Base-by-base conservation (phyloP, 2,113 vertebrate species). In the Festucalex cinctus region DNA sequence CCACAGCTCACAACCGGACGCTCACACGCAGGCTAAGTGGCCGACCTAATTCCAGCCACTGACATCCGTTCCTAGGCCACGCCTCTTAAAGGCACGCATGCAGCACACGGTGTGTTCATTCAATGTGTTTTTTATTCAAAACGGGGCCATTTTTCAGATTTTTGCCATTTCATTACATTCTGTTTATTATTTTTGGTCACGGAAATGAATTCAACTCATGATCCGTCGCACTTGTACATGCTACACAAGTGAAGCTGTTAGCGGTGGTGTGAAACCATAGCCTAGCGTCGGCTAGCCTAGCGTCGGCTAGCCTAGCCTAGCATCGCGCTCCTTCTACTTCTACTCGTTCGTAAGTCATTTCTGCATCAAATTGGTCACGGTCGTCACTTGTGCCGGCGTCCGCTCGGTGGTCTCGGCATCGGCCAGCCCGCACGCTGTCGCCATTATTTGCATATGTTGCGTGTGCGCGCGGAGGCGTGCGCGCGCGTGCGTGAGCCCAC, bases 401-500 rank as follows among this genome's bases (percentile, higher is more conserved):
- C 56, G 76, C 71, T 65, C 75, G 80, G 70, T 86, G 77, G 76
- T 82, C 68, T 70, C 66, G 22, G 54, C 77, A 64, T 72, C 65
- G 69, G 54, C 41, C 58, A 49, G 70, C 61, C 28, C 37, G 66
- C 64, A 73, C 32, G 78, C 66, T 75, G 63, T 79, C 68, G 67
- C 66, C 44, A 9, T 0, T 76, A 70, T 78, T 72, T 79, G 71
- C 28, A 49, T 73, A 22, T 66, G 39, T 17, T 71, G 41, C 59
- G 66, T 78, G 76, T 48, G 63, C 71, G 10, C 79, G 48, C 69
- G 71, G 46, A 37, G 5, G 73, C 66, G 56, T 41, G 24, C 24
- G 61, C 63, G 62, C 58, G 65, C 74, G 9, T 79, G 54, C 68
- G 71, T 53, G 44, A 70, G 75, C 83, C 86, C 85, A 86, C 88